Evolutionary conservation across 2,888 invertebrate species (phyloP).

Genomic region (Sarcophaga subvicina): DNA sequence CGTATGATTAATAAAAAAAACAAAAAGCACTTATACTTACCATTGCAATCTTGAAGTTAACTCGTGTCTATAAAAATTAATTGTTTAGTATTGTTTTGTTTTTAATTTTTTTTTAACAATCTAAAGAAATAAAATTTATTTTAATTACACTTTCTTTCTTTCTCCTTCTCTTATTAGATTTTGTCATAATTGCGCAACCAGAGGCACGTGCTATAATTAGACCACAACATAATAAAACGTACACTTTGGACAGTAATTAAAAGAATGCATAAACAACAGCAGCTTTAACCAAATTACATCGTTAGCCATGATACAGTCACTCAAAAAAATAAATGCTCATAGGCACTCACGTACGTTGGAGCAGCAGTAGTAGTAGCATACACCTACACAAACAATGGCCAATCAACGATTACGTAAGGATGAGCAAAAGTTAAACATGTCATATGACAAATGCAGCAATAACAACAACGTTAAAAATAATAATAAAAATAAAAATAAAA

Average conservation of each 20-base stretch:
- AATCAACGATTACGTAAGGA: slow-evolving; percentile 18
- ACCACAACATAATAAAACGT: slow-evolving; percentile 12
- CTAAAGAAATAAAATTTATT: background rate
- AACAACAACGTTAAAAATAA: slow-evolving; percentile 21
- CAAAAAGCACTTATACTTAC: background rate
- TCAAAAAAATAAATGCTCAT: slow-evolving; percentile 2
- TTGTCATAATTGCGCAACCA: background rate
- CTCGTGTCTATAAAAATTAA: too few species aligned
- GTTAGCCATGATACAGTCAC: background rate
- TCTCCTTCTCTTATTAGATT: slow-evolving; percentile 42
- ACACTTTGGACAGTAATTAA: background rate
- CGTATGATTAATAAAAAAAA: background rate
- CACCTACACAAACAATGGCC: slow-evolving; percentile 47
- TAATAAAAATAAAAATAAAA: slow-evolving; percentile 22
- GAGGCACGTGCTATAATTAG: slow-evolving; percentile 33
- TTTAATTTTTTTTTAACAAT: background rate
- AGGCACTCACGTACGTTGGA: background rate
- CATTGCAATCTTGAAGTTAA: too few species aligned
- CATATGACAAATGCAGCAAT: slow-evolving; percentile 16
- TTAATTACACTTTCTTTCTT: background rate
- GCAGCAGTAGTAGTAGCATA: slow-evolving; percentile 4
- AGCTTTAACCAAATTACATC: background rate
- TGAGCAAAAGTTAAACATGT: slow-evolving; percentile 45
- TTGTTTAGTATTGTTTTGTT: too few species aligned
- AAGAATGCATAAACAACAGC: slow-evolving; percentile 4